Evolutionary conservation across 1,140 invertebrate genomes (phyloP), one percentile per base, ranked within the genome.

Genomic region (Tetragnatha versicolor): DNA sequence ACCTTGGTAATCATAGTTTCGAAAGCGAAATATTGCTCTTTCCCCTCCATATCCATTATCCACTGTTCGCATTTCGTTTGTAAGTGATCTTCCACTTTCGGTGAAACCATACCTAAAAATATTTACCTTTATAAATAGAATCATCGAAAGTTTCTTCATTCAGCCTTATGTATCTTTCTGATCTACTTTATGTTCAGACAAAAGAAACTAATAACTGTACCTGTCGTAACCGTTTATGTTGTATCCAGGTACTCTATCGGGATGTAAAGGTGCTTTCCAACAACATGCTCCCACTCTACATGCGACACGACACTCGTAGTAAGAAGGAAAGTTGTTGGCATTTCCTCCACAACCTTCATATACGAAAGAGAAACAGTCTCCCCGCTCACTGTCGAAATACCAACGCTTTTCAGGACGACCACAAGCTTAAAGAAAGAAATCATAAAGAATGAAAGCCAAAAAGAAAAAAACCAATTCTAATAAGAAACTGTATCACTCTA

Each of bases 251-350:
- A 70, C 22, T 51, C 58, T 68, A 4, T 53, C 55, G 3, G 47
- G 31, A 69, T 45, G 20, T 20, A 63, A 12, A 25, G 79, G 72
- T 22, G 17, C 17, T 51, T 51, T 69, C 65, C 65, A 80, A 29
- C 79, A 80, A 22, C 79, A 80, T 10, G 79, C 79, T 10, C 79
- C 79, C 22, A 80, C 70, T 10, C 61, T 61, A 29, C 79, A 80
- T 12, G 61, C 27, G n/a, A 80, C 45, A 0, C 73, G 58, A 33
- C 79, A 80, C n/a, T 76, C 72, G 47, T 80, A 80, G 22, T 70
- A 70, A 29, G 79, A 70, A 20, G 22, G 49, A 29, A 80, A 80
- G 29, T 76, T 80, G 37, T 80, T 80, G 2, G 60, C 55, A 51
- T 80, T 80, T 12, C 72, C 72, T 17, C n/a, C 45, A 39, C 79